Conservation (phyloP, 1,140 invertebrate species). For the Drosophila malerkotliana region DNA sequence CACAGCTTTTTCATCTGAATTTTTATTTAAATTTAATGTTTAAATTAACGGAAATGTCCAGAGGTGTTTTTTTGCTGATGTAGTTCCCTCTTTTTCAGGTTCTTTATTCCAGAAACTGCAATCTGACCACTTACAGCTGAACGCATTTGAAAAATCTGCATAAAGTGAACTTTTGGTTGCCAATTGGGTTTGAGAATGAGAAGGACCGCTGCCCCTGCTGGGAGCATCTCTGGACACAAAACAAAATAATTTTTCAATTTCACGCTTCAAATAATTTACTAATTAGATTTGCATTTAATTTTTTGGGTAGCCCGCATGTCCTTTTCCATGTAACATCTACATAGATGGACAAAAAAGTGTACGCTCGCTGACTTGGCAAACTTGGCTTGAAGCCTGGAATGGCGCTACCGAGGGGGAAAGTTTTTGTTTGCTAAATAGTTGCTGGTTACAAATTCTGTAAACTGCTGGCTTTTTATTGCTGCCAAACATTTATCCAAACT, state of each 20-base stretch:
- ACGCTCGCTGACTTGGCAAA: conserved; percentile 70
- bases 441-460: conserved; percentile 39
- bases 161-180: conserved; percentile 36
- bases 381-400: not conserved
- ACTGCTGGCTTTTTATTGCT: conserved; percentile 41
- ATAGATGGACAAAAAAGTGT: conserved; percentile 22
- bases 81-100: conserved; percentile 16
- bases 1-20: conserved; percentile 4
- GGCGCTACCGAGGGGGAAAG: conserved; percentile 10
- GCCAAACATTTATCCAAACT: conserved; percentile 35
- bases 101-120: conserved; percentile 15
- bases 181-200: conserved; percentile 7
- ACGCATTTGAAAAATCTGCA: conserved; percentile 72
- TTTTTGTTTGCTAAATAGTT: conserved; percentile 57
- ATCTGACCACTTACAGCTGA: conserved; percentile 71
- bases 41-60: conserved; percentile 64
- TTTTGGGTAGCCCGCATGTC: conserved; percentile 65
- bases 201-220: conserved; percentile 1
- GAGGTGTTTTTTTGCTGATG: conserved; percentile 38
- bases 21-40: conserved; percentile 53
- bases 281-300: conserved; percentile 83
- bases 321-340: not conserved
- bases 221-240: conserved; percentile 29
- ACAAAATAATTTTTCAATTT: conserved; percentile 82
- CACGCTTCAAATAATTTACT: conserved; percentile 83